A percentile compares a stretch with the other conserved stretches of the same genome.
Evolutionary conservation across 2,888 invertebrate genomes (phyloP).

Genomic region (Phrixothrix hirtus): DNA sequence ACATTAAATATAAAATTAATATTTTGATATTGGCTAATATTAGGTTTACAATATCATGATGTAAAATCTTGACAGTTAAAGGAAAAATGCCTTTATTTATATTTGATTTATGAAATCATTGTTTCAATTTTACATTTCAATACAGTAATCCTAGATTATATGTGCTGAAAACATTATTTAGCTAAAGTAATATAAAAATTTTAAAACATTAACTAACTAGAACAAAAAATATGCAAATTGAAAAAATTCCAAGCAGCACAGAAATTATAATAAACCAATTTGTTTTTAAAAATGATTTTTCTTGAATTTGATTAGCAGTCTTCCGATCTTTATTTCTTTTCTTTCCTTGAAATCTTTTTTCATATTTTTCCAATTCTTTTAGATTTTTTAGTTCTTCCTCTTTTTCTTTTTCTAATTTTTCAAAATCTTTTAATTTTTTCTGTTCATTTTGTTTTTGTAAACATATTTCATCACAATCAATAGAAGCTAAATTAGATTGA

Average conservation of each 20-base stretch:
- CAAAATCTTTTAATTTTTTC: constrained; percentile 60
- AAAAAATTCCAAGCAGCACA: constrained; percentile 28
- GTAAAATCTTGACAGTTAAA: too few relatives aligned
- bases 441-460: constrained; percentile 61
- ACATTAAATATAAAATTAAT: too few relatives aligned
- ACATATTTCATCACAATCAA: constrained; percentile 71
- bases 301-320: constrained; percentile 49
- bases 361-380: constrained; percentile 74
- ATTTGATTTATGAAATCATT: too few relatives aligned
- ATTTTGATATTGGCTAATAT: too few relatives aligned
- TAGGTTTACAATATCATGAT: too few relatives aligned
- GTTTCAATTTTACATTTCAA: too few relatives aligned
- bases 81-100: too few relatives aligned
- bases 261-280: constrained; percentile 57
- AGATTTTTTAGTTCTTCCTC: constrained; percentile 71
- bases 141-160: too few relatives aligned
- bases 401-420: constrained; percentile 61
- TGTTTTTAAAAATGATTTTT: constrained; percentile 51
- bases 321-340: constrained; percentile 61
- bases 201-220: not conserved
- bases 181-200: not conserved
- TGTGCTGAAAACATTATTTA: too few relatives aligned
- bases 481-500: constrained; percentile 55
- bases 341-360: constrained; percentile 71
- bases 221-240: constrained; percentile 38